A percentile compares a stretch with the other conserved stretches of the same genome.
Conservation (phyloP, 2,888 invertebrate species). For the Erebia aethiops region DNA sequence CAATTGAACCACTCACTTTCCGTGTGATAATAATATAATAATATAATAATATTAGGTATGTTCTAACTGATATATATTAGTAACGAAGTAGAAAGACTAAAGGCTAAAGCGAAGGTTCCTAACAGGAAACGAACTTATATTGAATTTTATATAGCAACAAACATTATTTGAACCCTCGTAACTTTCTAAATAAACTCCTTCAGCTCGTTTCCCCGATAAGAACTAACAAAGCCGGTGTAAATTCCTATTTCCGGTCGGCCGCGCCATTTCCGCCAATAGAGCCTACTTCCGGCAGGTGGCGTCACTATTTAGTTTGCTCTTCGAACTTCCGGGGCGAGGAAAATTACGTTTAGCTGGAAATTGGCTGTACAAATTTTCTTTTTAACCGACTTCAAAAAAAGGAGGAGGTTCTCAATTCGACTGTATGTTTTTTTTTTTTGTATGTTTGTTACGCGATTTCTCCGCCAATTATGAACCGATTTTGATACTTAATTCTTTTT, state of each 20-base stretch:
- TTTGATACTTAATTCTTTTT: too few relatives aligned
- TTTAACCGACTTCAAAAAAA: too few relatives aligned
- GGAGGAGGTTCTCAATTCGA: too few relatives aligned
- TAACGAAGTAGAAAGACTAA: neutral
- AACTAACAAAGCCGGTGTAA: constrained; percentile 58
- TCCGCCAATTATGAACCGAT: too few relatives aligned
- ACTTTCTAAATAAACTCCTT: constrained; percentile 38
- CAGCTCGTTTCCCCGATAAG: constrained; percentile 53
- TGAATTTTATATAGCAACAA: constrained; percentile 1
- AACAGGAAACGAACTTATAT: neutral
- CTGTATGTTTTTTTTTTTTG: too few relatives aligned
- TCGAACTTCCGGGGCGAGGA: constrained; percentile 38
- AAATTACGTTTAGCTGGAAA: constrained; percentile 40
- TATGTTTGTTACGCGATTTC: too few relatives aligned
- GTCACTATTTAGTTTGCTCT: constrained; percentile 66
- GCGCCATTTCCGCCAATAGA: constrained; percentile 72
- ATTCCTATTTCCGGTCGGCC: constrained; percentile 71
- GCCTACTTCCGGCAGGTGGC: constrained; percentile 68
- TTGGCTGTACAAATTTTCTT: constrained; percentile 34
- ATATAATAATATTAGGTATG: too few relatives aligned
- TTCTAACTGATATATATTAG: too few relatives aligned
- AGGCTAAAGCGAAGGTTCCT: neutral
- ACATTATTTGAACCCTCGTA: constrained; percentile 18
- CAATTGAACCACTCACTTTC: too few relatives aligned
- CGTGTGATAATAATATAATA: too few relatives aligned